Evolutionary conservation across 2,113 vertebrate genomes (phyloP), one percentile per base, ranked within the genome.

Genomic region (Nothoprocta pentlandii): DNA sequence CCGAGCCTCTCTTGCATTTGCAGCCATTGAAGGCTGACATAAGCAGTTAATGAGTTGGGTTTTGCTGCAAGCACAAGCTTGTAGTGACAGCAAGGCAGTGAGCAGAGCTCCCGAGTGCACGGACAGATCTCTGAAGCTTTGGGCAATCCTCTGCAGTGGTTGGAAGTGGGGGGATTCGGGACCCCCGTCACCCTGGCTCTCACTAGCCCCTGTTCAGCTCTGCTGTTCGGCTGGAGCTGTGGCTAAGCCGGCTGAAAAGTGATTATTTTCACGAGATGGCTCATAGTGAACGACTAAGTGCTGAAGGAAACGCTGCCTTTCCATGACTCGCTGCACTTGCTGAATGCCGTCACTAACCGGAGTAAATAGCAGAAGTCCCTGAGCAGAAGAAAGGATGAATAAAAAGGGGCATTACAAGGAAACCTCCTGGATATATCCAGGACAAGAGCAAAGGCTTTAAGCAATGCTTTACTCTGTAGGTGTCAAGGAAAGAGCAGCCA

Each of bases 331-430:
- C 80, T 22, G 47, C 17, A 66, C 1, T 19, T n/a, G 70, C 75
- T 28, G 21, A 49, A 0, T 8, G 6, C n/a, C 0, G 0, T 73
- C 36, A 6, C 0, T 10, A 32, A 28, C 36, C 2, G 2, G 51
- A 19, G 22, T 12, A 17, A 85, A 42, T 5, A 26, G 74, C 54
- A 14, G 14, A 36, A 53, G 46, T 3, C 62, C 75, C 66, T 0
- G 17, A 76, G 90, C 66, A 76, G n/a, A 53, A 61, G 47, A 89
- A 71, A 3, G n/a, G 42, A 16, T 20, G 0, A 9, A 23, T 16
- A 32, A 76, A 87, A 82, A 90, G 58, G 79, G 59, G 39, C 32
- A 0, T 49, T 56, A 39, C 68, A 58, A 51, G 56, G 62, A 42
- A 82, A 56, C 32, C 42, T 81, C 49, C 61, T 34, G 71, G 32